Conservation (phyloP, 2,797 vertebrate genomes). For the Muscicapa comitata region DNA sequence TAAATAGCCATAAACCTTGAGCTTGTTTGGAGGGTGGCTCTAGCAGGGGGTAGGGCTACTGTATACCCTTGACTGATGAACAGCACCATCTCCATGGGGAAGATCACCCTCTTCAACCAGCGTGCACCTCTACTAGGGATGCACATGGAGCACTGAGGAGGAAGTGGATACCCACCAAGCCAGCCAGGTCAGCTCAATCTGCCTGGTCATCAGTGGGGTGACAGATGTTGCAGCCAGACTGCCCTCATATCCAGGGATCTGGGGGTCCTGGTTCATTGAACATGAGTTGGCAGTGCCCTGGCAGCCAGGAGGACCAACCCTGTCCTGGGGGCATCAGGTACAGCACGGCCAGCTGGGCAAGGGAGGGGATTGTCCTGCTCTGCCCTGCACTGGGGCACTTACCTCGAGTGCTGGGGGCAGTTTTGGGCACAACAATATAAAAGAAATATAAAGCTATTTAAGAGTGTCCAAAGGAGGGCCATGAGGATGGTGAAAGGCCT, state of each 20-base stretch:
- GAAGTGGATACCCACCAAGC: neutral
- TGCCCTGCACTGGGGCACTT: rapidly evolving
- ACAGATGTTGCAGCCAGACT: neutral
- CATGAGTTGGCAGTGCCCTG: neutral
- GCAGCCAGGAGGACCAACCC: neutral
- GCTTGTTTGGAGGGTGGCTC: neutral
- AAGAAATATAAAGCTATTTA: neutral
- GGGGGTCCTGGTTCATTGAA: neutral
- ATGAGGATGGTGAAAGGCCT: neutral
- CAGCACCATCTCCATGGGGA: neutral
- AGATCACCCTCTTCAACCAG: neutral
- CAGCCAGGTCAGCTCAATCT: neutral
- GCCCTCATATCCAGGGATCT: neutral
- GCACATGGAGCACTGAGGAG: neutral
- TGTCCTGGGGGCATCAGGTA: neutral
- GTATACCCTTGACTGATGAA: rapidly evolving
- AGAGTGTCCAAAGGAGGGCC: neutral
- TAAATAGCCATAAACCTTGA: neutral
- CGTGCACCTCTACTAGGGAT: neutral
- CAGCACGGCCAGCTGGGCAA: rapidly evolving
- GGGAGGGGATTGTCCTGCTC: neutral
- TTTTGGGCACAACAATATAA: neutral
- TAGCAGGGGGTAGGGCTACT: neutral
- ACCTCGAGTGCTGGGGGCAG: rapidly evolving
- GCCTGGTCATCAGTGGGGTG: neutral